These are phyloP conservation scores for Oophaga pumilio DNA, from an alignment of 2,113 vertebrate species.

Conservation along the genomic window DNA sequence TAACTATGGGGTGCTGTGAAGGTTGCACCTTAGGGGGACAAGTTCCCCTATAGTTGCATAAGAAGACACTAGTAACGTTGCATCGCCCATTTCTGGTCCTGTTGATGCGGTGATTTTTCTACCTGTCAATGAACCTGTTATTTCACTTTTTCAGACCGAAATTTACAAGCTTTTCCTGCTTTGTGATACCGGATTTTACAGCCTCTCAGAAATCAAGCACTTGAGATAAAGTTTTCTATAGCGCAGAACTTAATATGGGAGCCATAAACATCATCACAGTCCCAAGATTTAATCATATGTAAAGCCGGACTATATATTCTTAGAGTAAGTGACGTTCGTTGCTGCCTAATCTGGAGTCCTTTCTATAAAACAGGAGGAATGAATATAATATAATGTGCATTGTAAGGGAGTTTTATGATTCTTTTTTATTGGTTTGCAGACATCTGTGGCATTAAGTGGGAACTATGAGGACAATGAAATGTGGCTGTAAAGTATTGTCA, in stretches of 20 bases:
- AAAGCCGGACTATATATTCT: slow-evolving; percentile 2
- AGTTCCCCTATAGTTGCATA: too few relatives aligned
- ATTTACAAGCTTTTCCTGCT: not conserved
- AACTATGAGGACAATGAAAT: not conserved
- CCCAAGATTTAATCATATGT: not conserved
- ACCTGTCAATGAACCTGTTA: not conserved
- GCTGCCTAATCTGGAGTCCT: not conserved
- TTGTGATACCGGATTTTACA: not conserved
- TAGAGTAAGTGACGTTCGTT: not conserved
- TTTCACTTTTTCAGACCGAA: not conserved
- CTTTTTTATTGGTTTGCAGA: not conserved
- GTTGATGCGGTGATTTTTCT: too few relatives aligned
- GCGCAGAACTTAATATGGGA: slow-evolving; percentile 30
- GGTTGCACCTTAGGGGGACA: too few relatives aligned
- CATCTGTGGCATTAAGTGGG: slow-evolving; percentile 26
- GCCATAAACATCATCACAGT: slow-evolving; percentile 6
- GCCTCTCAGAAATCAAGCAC: not conserved
- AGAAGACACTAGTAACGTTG: too few relatives aligned
- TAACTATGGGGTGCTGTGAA: too few relatives aligned
- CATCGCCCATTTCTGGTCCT: too few relatives aligned
- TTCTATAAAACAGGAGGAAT: not conserved
- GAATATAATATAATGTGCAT: not conserved
- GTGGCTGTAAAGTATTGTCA: not conserved
- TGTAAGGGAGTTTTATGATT: not conserved
- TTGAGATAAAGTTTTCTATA: not conserved